Base-by-base conservation (phyloP, 1,140 invertebrate genomes). In the Drosophila simulans region DNA sequence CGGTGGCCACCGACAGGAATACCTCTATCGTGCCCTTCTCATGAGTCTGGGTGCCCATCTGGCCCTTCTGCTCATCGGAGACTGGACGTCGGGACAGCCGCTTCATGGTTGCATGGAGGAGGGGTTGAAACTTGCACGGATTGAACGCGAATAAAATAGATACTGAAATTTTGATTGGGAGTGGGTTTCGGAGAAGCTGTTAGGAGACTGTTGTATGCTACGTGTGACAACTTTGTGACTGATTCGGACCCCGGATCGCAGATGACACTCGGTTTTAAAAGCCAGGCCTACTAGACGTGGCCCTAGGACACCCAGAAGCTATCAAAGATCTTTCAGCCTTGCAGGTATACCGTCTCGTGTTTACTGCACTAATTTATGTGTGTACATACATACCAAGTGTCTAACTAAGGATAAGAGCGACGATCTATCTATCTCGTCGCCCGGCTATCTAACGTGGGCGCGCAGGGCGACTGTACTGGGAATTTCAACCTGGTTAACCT, bases 381-480 rank as follows among this genome's bases (percentile, higher is more conserved):
- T 5, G 5, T 31, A 31, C 31, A 8, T 39, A 39, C 37, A 39
- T 39, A 39, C 37, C 37, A 39, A 57, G 17, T 20, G 17, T 37
- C 34, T 53, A 22, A 53, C 12, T n/a, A 39, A 17, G 15, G 11
- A 12, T 15, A 31, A 60, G 8, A 13, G 20, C 25, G n/a, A 13
- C 12, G 0, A 20, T 46, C 20, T 22, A 22, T 22, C 20, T 20
- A 20, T 20, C 12, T 7, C 20, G 4, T 13, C 1, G 2, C 5
- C 0, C 39, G n/a, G n/a, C 46, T 89, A 89, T 66, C 86, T 89
- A 37, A 92, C 70, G 31, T 91, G 89, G 0, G 91, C 91, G 35
- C 89, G 76, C 40, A 92, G 51, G 4, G 91, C 89, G 25, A 92
- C 78, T 51, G 66, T 78, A 35, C 77, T 91, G 27, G 91, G 91